A percentile compares a stretch with the other conserved stretches of the same genome.
phyloP scores from a whole-genome alignment of 2,888 invertebrate species.

The Poecilus cupreus region DNA sequence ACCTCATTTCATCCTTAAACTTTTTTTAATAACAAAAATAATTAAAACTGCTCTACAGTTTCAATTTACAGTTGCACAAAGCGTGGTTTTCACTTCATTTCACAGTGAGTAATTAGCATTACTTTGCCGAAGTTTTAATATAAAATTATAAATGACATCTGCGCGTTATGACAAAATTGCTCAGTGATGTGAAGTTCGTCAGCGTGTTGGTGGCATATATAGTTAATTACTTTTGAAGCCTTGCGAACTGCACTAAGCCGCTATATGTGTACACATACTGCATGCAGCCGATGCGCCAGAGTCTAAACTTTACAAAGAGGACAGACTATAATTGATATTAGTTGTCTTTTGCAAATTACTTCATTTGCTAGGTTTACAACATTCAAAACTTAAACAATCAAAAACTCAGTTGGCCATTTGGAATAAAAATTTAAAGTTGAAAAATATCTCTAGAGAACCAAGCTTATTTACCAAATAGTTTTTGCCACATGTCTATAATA shows the following conservation, averaged over 20 bases:
- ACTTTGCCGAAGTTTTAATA: slow-evolving; percentile 40
- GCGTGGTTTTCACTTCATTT: slow-evolving; percentile 25
- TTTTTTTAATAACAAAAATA: slow-evolving; percentile 38
- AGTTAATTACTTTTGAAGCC: background rate
- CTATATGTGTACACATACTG: too few relatives aligned
- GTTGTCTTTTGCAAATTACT: too few relatives aligned
- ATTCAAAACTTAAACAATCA: too few relatives aligned
- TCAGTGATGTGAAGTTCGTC: background rate
- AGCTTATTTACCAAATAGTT: too few relatives aligned
- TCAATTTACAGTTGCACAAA: slow-evolving; percentile 31
- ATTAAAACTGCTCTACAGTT: slow-evolving; percentile 27
- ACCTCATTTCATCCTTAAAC: slow-evolving; percentile 22
- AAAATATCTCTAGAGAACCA: too few relatives aligned
- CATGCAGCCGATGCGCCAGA: too few relatives aligned
- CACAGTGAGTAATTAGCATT: slow-evolving; percentile 36
- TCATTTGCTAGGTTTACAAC: too few relatives aligned
- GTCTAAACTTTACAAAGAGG: too few relatives aligned
- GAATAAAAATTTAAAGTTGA: too few relatives aligned
- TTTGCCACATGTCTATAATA: too few relatives aligned
- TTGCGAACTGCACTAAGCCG: background rate
- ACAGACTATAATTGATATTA: too few relatives aligned
- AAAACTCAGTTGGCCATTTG: too few relatives aligned
- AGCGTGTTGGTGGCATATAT: background rate
- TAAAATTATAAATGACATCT: slow-evolving; percentile 28
- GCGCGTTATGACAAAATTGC: slow-evolving; percentile 10